Base-by-base conservation (phyloP, 2,888 invertebrate species). In the Notodonta ziczac region DNA sequence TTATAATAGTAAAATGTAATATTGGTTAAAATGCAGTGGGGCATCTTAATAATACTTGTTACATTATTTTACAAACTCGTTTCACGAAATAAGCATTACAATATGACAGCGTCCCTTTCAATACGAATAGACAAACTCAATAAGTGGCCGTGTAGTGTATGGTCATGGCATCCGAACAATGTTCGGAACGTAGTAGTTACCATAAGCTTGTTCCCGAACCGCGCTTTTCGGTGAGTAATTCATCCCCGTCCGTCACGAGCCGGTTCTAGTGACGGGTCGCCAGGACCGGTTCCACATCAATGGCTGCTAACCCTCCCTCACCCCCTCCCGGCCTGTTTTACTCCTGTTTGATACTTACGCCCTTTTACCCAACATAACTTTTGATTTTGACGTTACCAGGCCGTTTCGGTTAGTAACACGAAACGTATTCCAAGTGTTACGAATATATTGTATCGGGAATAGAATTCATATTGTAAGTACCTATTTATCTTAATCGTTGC, bases 281-380 rank as follows among this genome's bases (percentile, higher is more conserved):
- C 62, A 54, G 57, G 86, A 92, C 93, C 92, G 93, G 93, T 93
- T 93, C 84, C 83, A 87, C 88, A 87, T 92, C 91, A 93, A 89
- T 93, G 92, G 88, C 89, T 90, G 83, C 85, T 83, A 87, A 84
- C 90, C 89, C 89, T 83, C 80, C 85, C 70, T 80, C 77, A 78
- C 89, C 89, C 83, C 79, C 85, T 70, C 81, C 76, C 80, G 75
- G 75, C 80, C 81, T 81, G 80, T 80, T 83, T 83, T 84, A 83
- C 85, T 83, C 76, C 83, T 78, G 79, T 73, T 77, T 81, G 81
- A 81, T 83, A 83, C 77, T 81, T 78, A 76, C 76, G 73, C 81
- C 65, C 73, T 70, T 67, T 74, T 84, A 70, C 78, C 70, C 74
- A 83, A 78, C 81, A 83, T 84, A 85, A 89, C 86, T 89, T 87